These are phyloP conservation scores for Ivindomyrus marchei DNA, from an alignment of 2,113 vertebrate genomes.

Conservation along the genomic window DNA sequence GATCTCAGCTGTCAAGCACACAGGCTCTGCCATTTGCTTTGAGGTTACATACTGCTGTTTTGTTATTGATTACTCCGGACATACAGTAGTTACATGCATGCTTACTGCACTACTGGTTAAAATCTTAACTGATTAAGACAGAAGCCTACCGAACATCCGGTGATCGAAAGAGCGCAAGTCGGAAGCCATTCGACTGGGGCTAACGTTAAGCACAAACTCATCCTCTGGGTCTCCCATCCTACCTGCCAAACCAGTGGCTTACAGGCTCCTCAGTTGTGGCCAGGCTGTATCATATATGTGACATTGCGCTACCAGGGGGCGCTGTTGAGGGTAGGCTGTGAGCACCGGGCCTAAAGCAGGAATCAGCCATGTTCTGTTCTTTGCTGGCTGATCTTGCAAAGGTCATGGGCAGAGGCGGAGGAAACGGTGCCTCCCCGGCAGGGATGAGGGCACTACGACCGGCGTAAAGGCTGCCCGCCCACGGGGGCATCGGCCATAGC, in stretches of 20 bases:
- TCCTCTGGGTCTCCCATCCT: not conserved
- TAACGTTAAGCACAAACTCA: not conserved
- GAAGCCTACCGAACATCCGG: constrained; percentile 52
- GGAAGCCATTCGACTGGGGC: constrained; percentile 10
- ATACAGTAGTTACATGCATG: constrained; percentile 31
- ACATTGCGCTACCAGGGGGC: not conserved
- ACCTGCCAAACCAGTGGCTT: not conserved
- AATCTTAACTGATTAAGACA: constrained; percentile 42
- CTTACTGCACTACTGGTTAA: constrained; percentile 41
- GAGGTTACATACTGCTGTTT: not conserved
- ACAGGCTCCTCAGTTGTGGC: not conserved
- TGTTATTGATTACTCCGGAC: constrained; percentile 26
- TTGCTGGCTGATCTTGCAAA: not conserved
- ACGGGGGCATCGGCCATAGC: not conserved
- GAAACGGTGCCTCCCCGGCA: not conserved
- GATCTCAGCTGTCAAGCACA: constrained; percentile 33
- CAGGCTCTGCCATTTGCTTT: not conserved
- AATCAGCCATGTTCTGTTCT: not conserved
- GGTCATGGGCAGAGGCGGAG: not conserved
- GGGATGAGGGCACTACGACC: not conserved
- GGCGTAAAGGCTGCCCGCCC: not conserved
- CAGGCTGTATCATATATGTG: not conserved
- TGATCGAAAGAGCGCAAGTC: constrained; percentile 38
- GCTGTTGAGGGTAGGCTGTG: not conserved
- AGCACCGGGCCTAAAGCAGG: not conserved